Base-by-base conservation (phyloP, 2,113 vertebrate genomes). In the Cyanistes caeruleus region DNA sequence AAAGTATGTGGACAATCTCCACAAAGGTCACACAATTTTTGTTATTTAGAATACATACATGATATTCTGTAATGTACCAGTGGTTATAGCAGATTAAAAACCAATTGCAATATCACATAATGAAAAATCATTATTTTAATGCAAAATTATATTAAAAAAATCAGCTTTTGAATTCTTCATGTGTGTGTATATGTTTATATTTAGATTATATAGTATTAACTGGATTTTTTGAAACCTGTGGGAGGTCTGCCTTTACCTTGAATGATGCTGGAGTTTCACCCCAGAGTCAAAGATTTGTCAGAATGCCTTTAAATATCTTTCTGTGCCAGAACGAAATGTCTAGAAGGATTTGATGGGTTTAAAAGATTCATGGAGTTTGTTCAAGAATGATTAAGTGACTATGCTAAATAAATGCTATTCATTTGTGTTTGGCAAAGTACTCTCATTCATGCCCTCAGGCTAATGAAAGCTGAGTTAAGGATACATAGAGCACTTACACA, bases 371-470 rank as follows among this genome's bases (percentile, higher is more conserved):
- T 74, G 44, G 52, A 64, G 84, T 94, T 96, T 96, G 70, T 84
- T 91, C 80, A 95, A 85, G 63, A 87, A 64, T 90, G 52, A 95
- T 86, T 94, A 97, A 92, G 24, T 63, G 80, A 81, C 81, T 89
- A 41, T 82, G 51, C 72, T 91, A 92, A 93, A 93, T 83, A 89
- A 96, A 95, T 90, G 23, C 43, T 72, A 25, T 63, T 95, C 89
- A 87, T 93, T 84, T 90, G 37, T 92, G n/a, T 77, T 69, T 84
- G 59, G n/a, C 0, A 0, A 77, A 56, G 59, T 86, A 96, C 93
- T 79, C 67, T 80, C 78, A 62, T 75, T 92, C 88, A 69, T 94
- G 48, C 7, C 43, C 85, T 73, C 33, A 76, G 58, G 70, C n/a
- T 91, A 73, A 87, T 41, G 59, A 91, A 87, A 91, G 15, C 31